A percentile compares a stretch with the other conserved stretches of the same genome.
These are phyloP conservation scores for Chiroxiphia lanceolata DNA, from an alignment of 2,797 vertebrate genomes.

Conservation along the genomic window DNA sequence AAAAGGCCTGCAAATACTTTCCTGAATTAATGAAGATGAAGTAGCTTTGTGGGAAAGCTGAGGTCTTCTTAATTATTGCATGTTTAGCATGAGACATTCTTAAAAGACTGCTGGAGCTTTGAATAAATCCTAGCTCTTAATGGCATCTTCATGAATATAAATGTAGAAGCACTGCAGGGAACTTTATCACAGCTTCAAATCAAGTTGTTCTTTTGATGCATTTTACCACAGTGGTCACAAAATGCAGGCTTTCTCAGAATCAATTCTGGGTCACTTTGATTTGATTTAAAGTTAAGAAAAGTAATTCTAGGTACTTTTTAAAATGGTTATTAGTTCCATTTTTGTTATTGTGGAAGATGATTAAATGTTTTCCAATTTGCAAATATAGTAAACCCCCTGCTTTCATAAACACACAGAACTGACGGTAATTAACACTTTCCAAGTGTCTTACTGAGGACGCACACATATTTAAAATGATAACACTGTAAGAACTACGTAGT, in stretches of 20 bases:
- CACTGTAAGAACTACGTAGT: neutral
- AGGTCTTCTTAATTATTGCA: neutral
- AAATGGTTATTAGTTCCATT: neutral
- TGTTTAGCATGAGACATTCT: neutral
- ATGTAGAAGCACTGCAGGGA: neutral
- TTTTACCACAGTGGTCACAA: neutral
- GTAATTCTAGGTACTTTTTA: neutral
- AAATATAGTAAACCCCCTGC: neutral
- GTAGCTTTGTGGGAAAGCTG: neutral
- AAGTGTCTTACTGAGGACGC: neutral
- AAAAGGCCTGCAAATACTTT: neutral
- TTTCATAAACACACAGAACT: neutral
- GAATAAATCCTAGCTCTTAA: slow-evolving; percentile 9
- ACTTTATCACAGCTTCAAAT: slow-evolving; percentile 13
- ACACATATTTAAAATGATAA: neutral
- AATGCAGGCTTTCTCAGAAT: neutral
- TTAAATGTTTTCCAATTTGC: neutral
- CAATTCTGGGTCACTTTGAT: neutral
- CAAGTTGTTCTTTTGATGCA: neutral
- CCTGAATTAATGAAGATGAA: neutral
- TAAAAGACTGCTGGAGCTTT: neutral
- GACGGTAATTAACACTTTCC: neutral
- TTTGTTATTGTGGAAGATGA: neutral
- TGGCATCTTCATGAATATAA: slow-evolving; percentile 2
- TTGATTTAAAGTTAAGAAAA: neutral